Evolutionary conservation across 2,797 vertebrate genomes (phyloP).

Genomic region (Ispidina lecontei): DNA sequence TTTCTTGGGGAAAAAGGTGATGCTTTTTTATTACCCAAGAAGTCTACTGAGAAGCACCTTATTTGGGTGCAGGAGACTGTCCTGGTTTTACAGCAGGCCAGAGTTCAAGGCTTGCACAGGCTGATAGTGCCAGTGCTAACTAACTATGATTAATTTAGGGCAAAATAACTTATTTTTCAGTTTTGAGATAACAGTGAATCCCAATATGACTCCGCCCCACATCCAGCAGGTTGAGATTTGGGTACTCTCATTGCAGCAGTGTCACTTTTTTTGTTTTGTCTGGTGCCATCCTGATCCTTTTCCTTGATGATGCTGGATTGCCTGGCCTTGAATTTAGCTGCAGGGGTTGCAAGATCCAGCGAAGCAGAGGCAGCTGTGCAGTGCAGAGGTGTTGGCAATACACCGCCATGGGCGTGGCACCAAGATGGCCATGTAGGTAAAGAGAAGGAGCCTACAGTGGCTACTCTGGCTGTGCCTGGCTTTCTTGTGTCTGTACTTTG

Average conservation of each 20-base stretch:
- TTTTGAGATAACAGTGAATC: not conserved
- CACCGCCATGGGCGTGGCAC: fast-evolving
- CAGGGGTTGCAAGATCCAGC: not conserved
- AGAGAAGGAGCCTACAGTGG: not conserved
- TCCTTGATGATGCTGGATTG: not conserved
- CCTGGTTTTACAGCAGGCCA: not conserved
- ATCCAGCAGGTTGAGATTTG: not conserved
- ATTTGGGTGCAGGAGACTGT: not conserved
- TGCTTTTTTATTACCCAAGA: not conserved
- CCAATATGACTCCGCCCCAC: not conserved
- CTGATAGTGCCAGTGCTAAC: not conserved
- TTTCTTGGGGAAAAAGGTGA: not conserved
- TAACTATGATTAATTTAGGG: not conserved
- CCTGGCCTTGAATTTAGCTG: not conserved
- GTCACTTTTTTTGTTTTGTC: not conserved
- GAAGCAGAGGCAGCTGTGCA: not conserved
- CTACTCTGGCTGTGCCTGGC: not conserved
- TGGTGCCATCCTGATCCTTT: not conserved
- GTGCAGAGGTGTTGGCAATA: not conserved
- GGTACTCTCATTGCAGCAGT: not conserved
- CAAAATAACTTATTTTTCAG: not conserved
- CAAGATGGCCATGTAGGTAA: not conserved
- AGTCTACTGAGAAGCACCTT: not conserved
- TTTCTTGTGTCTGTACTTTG: not conserved
- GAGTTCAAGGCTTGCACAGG: not conserved